phyloP scores from a whole-genome alignment of 2,888 invertebrate genomes.

The Hoplodrina ambigua region DNA sequence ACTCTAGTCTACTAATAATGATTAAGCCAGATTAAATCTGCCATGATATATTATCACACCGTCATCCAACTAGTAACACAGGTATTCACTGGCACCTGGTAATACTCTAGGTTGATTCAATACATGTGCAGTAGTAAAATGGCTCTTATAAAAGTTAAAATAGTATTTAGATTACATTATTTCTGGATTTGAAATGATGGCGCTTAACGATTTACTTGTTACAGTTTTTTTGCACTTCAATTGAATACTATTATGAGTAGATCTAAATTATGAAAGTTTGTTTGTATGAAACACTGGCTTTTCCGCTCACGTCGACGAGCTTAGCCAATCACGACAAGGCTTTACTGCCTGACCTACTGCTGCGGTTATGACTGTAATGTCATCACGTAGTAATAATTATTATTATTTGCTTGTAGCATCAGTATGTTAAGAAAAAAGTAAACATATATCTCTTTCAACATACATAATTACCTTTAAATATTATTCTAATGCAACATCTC shows the following conservation, averaged over 20 bases:
- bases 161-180: neutral
- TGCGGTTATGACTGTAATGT: too few relatives aligned
- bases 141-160: neutral
- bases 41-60: slow-evolving; percentile 27
- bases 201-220: too few relatives aligned
- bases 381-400: too few relatives aligned
- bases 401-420: too few relatives aligned
- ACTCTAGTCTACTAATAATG: slow-evolving; percentile 28
- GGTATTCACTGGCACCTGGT: slow-evolving; percentile 9
- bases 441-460: neutral
- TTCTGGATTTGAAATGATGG: neutral
- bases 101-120: neutral
- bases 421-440: too few relatives aligned
- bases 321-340: too few relatives aligned
- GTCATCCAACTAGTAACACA: neutral
- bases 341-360: too few relatives aligned
- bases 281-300: too few relatives aligned
- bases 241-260: too few relatives aligned
- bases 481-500: too few relatives aligned
- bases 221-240: neutral
- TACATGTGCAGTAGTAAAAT: neutral
- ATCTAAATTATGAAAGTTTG: too few relatives aligned
- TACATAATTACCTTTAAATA: neutral
- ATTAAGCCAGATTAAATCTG: slow-evolving; percentile 33
- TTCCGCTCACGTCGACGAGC: too few relatives aligned